These are phyloP conservation scores for Galemys pyrenaicus DNA, from an alignment of 2,113 vertebrate genomes.

Conservation along the genomic window DNA sequence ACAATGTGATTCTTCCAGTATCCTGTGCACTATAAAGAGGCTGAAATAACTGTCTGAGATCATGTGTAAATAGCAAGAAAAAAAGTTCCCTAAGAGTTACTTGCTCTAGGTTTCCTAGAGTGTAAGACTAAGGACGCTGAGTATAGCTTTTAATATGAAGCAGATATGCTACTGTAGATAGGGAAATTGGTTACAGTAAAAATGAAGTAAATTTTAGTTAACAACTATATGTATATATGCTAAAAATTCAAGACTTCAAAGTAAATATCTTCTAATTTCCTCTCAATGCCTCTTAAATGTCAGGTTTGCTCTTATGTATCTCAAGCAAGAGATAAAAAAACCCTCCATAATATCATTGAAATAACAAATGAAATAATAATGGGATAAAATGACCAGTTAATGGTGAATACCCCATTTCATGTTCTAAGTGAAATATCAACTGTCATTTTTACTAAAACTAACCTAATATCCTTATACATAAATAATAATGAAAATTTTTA, in stretches of 20 bases:
- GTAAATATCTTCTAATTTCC: neutral
- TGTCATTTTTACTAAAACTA: neutral
- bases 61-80: neutral
- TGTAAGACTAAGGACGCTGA: neutral
- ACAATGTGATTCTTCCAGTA: neutral
- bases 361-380: neutral
- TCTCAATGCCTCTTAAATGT: neutral
- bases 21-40: conserved; percentile 3
- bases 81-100: neutral
- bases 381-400: neutral
- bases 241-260: neutral
- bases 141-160: neutral
- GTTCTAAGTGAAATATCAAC: neutral
- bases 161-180: neutral
- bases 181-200: neutral
- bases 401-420: neutral
- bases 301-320: neutral
- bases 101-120: neutral
- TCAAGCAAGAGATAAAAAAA: neutral
- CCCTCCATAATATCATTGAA: neutral
- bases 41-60: neutral
- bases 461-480: neutral
- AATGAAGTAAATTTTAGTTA: neutral
- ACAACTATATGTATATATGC: neutral
- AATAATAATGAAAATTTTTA: neutral